phyloP scores from a whole-genome alignment of 2,113 vertebrate species.

The Panthera leo region DNA sequence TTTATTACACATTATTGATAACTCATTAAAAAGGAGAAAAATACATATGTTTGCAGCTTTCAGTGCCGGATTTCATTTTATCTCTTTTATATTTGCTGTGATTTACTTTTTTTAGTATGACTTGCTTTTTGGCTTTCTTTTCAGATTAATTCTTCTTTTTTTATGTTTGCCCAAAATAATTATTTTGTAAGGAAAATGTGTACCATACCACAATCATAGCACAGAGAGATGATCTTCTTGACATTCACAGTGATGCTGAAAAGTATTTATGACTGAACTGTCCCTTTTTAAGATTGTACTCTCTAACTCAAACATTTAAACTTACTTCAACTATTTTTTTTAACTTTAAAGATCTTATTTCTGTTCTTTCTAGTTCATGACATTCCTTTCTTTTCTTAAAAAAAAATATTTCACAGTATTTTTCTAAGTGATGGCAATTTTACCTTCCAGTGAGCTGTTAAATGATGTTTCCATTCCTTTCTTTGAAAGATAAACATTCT shows the following conservation, averaged over 20 bases:
- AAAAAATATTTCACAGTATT: background rate
- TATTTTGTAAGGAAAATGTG: background rate
- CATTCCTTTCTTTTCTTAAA: background rate
- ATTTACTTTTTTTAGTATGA: background rate
- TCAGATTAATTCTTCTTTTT: background rate
- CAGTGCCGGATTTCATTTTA: background rate
- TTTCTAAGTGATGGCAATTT: background rate
- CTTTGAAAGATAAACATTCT: background rate
- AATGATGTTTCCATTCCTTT: background rate
- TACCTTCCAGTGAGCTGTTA: background rate
- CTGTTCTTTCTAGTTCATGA: background rate
- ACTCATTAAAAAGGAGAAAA: slow-evolving; percentile 14
- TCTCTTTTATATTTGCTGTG: background rate
- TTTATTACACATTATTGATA: background rate
- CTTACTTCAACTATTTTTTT: background rate
- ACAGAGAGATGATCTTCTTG: background rate
- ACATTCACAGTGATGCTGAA: background rate
- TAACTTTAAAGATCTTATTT: background rate
- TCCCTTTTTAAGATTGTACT: background rate
- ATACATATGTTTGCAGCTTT: background rate
- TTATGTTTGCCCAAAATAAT: background rate
- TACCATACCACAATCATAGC: background rate
- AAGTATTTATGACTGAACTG: background rate
- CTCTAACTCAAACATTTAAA: background rate
- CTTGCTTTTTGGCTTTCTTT: background rate